phyloP scores from a whole-genome alignment of 2,113 vertebrate species.

The Cochlearius cochlearius region DNA sequence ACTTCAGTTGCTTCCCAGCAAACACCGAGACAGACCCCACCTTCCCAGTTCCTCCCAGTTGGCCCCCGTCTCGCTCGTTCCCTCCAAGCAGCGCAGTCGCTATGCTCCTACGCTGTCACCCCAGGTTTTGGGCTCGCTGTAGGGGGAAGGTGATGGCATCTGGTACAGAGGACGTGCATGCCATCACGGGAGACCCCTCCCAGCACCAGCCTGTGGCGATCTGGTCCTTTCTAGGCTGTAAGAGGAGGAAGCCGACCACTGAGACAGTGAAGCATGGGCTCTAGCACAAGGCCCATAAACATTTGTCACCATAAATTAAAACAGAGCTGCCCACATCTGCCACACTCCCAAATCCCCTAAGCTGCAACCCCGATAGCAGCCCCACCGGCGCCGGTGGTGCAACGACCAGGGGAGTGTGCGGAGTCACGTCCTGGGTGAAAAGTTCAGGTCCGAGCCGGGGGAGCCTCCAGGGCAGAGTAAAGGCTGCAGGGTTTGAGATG shows the following conservation, averaged over 20 bases:
- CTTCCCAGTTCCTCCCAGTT: background rate
- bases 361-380: background rate
- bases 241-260: background rate
- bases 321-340: background rate
- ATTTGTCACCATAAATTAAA: background rate
- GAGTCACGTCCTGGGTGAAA: background rate
- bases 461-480: background rate
- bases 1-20: background rate
- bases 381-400: fast-evolving
- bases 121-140: fast-evolving
- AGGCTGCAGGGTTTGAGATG: background rate
- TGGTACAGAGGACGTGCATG: background rate
- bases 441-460: background rate
- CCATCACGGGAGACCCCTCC: background rate
- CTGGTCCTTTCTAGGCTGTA: background rate
- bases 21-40: background rate
- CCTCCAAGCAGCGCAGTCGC: background rate
- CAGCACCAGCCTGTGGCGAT: fast-evolving
- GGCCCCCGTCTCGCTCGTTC: fast-evolving
- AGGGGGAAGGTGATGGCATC: background rate
- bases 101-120: background rate
- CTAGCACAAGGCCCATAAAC: background rate
- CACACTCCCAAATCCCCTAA: background rate
- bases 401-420: background rate
- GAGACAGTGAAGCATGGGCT: background rate